Evolutionary conservation across 2,797 vertebrate genomes (phyloP).

Genomic region (Pangasius macronema): DNA sequence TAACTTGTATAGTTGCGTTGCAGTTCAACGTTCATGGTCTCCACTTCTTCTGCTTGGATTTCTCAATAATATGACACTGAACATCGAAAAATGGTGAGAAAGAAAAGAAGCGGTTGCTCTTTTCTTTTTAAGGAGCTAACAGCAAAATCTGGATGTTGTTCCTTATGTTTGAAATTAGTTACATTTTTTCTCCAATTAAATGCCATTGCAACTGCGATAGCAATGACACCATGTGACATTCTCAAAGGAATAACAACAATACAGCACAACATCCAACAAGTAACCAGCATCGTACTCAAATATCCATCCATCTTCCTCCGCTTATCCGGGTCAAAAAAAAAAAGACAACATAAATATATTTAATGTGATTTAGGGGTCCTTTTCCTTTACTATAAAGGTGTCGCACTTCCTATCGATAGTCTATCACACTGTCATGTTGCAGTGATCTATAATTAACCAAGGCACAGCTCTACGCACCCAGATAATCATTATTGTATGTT

Average conservation of each 20-base stretch:
- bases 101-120: not conserved
- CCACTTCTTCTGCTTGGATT: not conserved
- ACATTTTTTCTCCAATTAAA: not conserved
- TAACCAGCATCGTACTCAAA: not conserved
- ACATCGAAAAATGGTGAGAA: not conserved
- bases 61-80: not conserved
- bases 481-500: not conserved
- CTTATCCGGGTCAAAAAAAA: no score
- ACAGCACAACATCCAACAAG: not conserved
- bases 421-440: not conserved
- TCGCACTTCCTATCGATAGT: not conserved
- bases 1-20: no score
- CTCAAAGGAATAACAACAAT: not conserved
- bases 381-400: not conserved
- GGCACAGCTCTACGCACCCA: constrained; percentile 1
- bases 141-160: not conserved
- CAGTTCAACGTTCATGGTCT: not conserved
- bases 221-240: not conserved
- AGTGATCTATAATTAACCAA: constrained; percentile 12
- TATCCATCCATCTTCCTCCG: no score
- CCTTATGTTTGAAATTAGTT: not conserved
- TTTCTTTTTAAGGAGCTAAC: not conserved
- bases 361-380: not conserved
- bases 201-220: not conserved
- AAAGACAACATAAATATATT: not conserved